Evolutionary conservation across 2,888 invertebrate species (phyloP), one percentile per base, ranked within the genome.

Genomic region (Calameuta pallipes): DNA sequence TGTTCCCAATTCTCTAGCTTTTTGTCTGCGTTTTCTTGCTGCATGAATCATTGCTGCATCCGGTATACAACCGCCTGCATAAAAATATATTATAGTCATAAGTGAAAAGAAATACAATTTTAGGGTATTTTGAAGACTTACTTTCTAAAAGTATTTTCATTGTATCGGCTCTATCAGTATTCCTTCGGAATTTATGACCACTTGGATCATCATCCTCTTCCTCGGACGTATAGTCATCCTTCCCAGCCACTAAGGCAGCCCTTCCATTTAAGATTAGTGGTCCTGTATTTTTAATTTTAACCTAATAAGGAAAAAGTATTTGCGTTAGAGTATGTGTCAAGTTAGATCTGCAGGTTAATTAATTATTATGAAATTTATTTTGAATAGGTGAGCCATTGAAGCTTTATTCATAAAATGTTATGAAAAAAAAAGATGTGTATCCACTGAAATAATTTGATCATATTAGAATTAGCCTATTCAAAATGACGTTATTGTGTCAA

Each of bases 21-120:
- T 95, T 93, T 99, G 99, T 87, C 99, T 94, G 82, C 97, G 95
- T 92, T 99, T 99, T 89, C 98, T 94, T 15, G 98, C 98, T 84
- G 98, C 98, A 93, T 99, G 99, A 91, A 99, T 99, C 94, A 98
- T 96, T 76, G 98, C 98, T 13, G 99, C 99, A 93, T 99, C 99
- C 13, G 99, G 99, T 89, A 99, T 99, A 84, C 95, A 96, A 30
- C 98, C 98, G 89, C 93, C 93, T 94, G 79, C 13, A 81, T 56
- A 56, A 56, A 80, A 79, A 78, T 79, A 77, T 36, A 35, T 74
- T 68, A 76, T 69, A 77, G 75, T 56, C 34, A 80, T 56, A 69
- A 36, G 12, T 68, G n/a, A 68, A 73, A 73, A n/a, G 3, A 69
- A 23, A n/a, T 74, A 41, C 37, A 31, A 69, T 30, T 34, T 35